Evolutionary conservation across 2,888 invertebrate genomes (phyloP).

Genomic region (Agrotis clavis): DNA sequence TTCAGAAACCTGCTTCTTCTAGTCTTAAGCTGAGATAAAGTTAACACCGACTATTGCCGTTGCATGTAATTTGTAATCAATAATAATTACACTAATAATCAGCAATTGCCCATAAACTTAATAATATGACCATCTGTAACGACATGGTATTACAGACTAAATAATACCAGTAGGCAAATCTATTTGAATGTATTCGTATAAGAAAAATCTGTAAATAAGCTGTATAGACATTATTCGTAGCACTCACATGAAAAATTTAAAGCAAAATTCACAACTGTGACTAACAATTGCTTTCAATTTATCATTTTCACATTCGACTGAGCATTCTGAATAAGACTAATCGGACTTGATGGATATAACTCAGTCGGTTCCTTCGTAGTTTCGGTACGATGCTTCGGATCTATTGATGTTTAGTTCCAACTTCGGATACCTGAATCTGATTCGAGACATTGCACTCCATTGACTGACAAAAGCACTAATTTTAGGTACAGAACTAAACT

Average conservation of each 20-base stretch:
- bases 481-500: not conserved
- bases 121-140: conserved; percentile 48
- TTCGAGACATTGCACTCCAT: conserved; percentile 23
- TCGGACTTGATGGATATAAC: conserved; percentile 47
- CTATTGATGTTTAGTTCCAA: conserved; percentile 42
- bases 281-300: conserved; percentile 64
- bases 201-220: not conserved
- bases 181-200: not conserved
- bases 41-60: conserved; percentile 28
- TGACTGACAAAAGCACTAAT: conserved; percentile 24
- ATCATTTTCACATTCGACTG: conserved; percentile 70
- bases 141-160: conserved; percentile 10
- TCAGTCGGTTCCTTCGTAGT: conserved; percentile 37
- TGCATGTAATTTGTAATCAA: conserved; percentile 57
- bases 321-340: conserved; percentile 65
- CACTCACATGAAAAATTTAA: conserved; percentile 31
- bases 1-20: conserved; percentile 21
- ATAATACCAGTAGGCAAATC: conserved; percentile 13
- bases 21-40: conserved; percentile 16
- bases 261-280: conserved; percentile 56
- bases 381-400: conserved; percentile 28
- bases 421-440: conserved; percentile 31
- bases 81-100: conserved; percentile 52
- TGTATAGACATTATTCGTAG: not conserved
- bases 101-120: conserved; percentile 34